phyloP scores from a whole-genome alignment of 2,888 invertebrate species.

The Colostygia pectinataria region DNA sequence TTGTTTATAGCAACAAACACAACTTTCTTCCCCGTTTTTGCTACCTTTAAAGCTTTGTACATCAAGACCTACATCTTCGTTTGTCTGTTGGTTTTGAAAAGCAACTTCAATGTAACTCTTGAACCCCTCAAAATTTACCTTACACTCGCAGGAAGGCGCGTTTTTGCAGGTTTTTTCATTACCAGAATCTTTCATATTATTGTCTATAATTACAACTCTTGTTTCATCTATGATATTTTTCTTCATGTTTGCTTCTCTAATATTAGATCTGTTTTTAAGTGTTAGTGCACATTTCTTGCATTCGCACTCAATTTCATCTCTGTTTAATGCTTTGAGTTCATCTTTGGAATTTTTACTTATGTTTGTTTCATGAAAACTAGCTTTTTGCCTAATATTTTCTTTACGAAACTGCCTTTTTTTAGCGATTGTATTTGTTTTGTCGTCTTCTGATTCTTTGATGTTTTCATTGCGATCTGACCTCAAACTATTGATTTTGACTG shows the following conservation, averaged over 20 bases:
- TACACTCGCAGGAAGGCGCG: constrained; percentile 34
- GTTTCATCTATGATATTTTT: constrained; percentile 2
- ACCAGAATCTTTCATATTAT: constrained; percentile 4
- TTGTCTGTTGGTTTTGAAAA: constrained; percentile 30
- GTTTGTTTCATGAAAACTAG: background rate
- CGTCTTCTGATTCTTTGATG: background rate
- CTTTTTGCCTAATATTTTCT: background rate
- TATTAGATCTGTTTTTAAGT: background rate
- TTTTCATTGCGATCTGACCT: background rate
- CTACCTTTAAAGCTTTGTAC: constrained; percentile 36
- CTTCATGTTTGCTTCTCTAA: constrained; percentile 7
- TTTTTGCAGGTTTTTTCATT: constrained; percentile 5
- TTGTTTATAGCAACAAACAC: constrained; percentile 56
- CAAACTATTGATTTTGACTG: background rate
- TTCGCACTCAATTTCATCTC: background rate
- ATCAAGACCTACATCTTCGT: constrained; percentile 41
- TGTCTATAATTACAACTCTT: background rate
- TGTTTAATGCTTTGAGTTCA: background rate
- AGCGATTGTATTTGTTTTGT: background rate
- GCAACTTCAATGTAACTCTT: constrained; percentile 33
- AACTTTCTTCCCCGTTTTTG: constrained; percentile 37
- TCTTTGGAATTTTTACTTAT: background rate
- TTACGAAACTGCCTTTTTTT: background rate
- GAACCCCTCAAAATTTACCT: constrained; percentile 39
- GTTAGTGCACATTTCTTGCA: background rate